phyloP scores from a whole-genome alignment of 2,797 vertebrate genomes.

The Coluber constrictor region DNA sequence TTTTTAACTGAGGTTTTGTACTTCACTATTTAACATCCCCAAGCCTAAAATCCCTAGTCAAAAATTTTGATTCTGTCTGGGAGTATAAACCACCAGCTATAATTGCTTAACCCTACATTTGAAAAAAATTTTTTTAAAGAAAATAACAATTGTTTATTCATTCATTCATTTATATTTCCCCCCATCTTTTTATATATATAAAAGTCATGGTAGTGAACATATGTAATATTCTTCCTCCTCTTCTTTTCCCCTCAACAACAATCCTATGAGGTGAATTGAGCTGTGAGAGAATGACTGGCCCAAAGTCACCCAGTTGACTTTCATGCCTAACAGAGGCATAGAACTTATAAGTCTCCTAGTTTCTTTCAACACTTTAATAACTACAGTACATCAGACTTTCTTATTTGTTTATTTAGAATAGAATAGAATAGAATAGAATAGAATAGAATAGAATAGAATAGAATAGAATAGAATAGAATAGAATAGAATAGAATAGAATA shows the following conservation, averaged over 20 bases:
- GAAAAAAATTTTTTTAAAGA: neutral
- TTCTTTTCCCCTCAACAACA: neutral
- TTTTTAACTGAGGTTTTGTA: neutral
- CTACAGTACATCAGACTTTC: neutral
- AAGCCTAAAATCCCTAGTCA: neutral
- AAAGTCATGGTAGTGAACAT: neutral
- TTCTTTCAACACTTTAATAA: neutral
- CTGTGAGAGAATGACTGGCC: neutral
- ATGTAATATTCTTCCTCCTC: neutral
- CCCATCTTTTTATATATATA: neutral
- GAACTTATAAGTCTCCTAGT: neutral
- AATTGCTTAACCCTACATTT: neutral
- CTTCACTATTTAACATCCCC: neutral
- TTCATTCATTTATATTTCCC: neutral
- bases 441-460: too few relatives aligned
- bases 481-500: too few relatives aligned
- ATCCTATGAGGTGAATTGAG: neutral
- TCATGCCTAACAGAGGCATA: neutral
- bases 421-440: too few relatives aligned
- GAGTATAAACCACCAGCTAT: neutral
- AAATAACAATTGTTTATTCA: neutral
- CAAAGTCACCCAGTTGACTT: neutral
- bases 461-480: too few relatives aligned
- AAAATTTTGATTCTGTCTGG: neutral
- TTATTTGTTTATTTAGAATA: neutral